Conservation (phyloP, 1,140 invertebrate genomes). For the Meloidogyne exigua region DNA sequence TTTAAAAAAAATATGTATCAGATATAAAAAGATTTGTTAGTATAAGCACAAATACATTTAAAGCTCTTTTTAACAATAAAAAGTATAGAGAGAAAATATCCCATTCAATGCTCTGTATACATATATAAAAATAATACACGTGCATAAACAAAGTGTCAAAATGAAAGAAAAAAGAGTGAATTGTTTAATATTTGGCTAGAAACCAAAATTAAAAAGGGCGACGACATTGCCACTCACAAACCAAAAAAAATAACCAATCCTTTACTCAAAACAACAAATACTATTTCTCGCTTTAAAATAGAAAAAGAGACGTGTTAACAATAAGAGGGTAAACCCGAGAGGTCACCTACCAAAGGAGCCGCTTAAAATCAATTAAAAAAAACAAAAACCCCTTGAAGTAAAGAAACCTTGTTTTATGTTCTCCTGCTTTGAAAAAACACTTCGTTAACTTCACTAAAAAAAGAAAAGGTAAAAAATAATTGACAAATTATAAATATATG, state of each 20-base stretch:
- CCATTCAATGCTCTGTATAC: too few species aligned
- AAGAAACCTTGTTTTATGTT: background rate
- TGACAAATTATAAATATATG: too few species aligned
- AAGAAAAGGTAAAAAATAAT: too few species aligned
- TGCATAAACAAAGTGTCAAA: background rate
- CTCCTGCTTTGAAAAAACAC: background rate
- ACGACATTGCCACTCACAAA: background rate
- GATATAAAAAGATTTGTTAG: too few species aligned
- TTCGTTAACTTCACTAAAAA: too few species aligned
- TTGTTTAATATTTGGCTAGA: background rate
- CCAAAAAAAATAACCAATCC: too few species aligned
- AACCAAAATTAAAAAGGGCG: conserved; percentile 2
- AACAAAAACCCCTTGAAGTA: background rate
- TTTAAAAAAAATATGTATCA: too few species aligned
- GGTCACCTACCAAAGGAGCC: background rate
- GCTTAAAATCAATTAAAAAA: conserved; percentile 3
- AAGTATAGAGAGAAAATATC: too few species aligned
- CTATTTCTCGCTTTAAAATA: background rate
- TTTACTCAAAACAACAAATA: too few species aligned
- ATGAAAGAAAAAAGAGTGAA: background rate
- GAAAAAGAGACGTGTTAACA: background rate
- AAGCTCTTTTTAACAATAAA: too few species aligned
- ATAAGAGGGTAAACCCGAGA: background rate
- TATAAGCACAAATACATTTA: too few species aligned
- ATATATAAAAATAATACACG: background rate